Base-by-base conservation (phyloP, 2,113 vertebrate species). In the Globicephala melas region DNA sequence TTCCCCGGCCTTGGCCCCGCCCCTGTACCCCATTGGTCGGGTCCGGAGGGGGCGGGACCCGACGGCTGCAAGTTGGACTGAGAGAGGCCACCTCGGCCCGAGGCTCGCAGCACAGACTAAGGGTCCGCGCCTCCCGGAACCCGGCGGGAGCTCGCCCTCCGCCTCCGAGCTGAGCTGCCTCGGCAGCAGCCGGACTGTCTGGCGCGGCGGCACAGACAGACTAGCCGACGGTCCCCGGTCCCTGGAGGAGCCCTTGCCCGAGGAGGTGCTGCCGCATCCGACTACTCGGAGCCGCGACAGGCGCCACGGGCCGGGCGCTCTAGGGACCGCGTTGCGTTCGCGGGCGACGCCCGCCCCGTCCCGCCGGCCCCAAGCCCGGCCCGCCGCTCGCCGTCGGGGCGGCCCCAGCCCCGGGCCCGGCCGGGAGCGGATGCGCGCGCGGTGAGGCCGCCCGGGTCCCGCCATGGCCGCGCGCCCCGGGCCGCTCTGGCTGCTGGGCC, bases 401-500 rank as follows among this genome's bases (percentile, higher is more conserved):
- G 8, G 44, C 38, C 55, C 33, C 11, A 44, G 41, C 18, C 23
- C 63, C 21, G 50, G 31, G 12, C 79, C 62, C 47, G 36, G 36
- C 79, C 50, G 60, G 71, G 44, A 26, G 76, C 31, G 15, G 84
- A 55, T 74, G 67, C 31, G 76, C 74, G n/a, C 65, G 28, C 17
- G 65, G 20, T 86, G 82, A 92, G 58, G 53, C 89, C 28, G 26
- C 97, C 97, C 62, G 7, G 33, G 28, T 50, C 95, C 31, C 96
- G 92, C 94, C 96, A 97, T 92, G 67, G 0, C 97, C 93, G 95
- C 96, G 47, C 50, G 93, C 44, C 95, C 93, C 77, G 71, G 60
- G 31, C 80, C 94, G 44, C 91, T 98, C 15, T 97, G 94, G 53
- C 93, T 96, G 28, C 68, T 85, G 91, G 91, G 97, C 28, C 85